These are phyloP conservation scores for Bicyclus anynana DNA, from an alignment of 1,140 invertebrate genomes.

Conservation along the genomic window DNA sequence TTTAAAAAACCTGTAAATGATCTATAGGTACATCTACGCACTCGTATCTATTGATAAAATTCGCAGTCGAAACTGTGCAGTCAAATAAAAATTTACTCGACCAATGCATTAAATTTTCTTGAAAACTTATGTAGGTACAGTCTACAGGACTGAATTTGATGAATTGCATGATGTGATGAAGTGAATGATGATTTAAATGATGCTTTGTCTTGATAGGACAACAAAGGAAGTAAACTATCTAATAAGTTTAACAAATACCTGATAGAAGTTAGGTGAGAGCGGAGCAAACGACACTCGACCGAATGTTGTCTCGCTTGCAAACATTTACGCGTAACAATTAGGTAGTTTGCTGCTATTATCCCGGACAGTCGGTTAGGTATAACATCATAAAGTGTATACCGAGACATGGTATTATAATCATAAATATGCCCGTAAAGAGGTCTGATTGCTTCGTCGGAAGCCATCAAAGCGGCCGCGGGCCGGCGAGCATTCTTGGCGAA, in stretches of 20 bases:
- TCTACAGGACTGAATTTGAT: no score
- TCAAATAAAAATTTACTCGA: no score
- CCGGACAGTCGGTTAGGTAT: constrained; percentile 58
- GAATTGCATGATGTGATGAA: no score
- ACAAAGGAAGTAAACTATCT: no score
- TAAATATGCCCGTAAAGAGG: constrained; percentile 74
- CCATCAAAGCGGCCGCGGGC: constrained; percentile 66
- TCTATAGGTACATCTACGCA: no score
- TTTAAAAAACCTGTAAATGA: no score
- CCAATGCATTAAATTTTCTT: no score
- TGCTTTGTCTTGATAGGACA: no score
- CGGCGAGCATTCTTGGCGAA: constrained; percentile 55
- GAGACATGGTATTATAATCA: constrained; percentile 73
- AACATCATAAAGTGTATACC: constrained; percentile 74
- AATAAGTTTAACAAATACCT: not conserved
- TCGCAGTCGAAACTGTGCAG: no score
- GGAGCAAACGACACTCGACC: not conserved
- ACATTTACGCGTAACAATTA: constrained; percentile 53
- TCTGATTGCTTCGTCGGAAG: constrained; percentile 75
- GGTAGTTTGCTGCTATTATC: constrained; percentile 53
- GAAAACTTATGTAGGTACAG: no score
- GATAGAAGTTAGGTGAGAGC: not conserved
- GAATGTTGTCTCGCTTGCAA: constrained; percentile 23
- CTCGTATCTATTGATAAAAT: no score
- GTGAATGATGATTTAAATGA: no score